Evolutionary conservation across 2,797 vertebrate genomes (phyloP), one percentile per base, ranked within the genome.

Genomic region (Taenioides sp.): DNA sequence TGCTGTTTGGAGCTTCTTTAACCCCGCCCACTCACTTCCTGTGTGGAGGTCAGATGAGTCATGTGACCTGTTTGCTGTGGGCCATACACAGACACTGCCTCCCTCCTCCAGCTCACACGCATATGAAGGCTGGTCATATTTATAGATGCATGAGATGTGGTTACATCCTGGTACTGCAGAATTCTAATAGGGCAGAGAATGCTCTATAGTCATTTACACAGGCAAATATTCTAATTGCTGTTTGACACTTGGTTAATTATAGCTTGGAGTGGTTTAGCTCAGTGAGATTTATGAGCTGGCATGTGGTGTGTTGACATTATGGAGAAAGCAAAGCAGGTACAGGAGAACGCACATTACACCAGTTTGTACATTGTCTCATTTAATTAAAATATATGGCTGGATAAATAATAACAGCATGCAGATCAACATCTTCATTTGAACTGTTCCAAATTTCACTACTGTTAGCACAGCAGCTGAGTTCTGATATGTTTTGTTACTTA

Each of bases 231-330:
- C 37, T 47, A 47, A 47, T 40, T 37, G 18, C 11, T 25, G 22
- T 23, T 47, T 65, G 40, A 47, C 62, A 25, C 63, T 65, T 47
- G 22, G 62, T 25, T 47, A 65, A 65, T 65, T 49, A 47, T 16
- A 65, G 63, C 63, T 65, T 11, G 3, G 22, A 17, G 40, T 47
- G 40, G 10, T 65, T 18, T 47, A 23, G 31, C 34, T 63, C 20
- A 40, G 34, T 40, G 11, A 63, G 34, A 37, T 40, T 63, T 43
- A 63, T 63, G 34, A 63, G 34, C 20, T 2, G 34, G 10, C 61
- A 23, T 63, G n/a, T 22, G 31, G 31, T 40, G 28, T 62, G 31
- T 62, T 62, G 60, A 37, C 60, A 37, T 37, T 40, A 37, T 40
- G 20, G 9, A 62, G 31, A 62, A 37, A 11, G 61, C 31, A 6